phyloP scores from a whole-genome alignment of 2,888 invertebrate species.

The Schizotus pectinicornis region DNA sequence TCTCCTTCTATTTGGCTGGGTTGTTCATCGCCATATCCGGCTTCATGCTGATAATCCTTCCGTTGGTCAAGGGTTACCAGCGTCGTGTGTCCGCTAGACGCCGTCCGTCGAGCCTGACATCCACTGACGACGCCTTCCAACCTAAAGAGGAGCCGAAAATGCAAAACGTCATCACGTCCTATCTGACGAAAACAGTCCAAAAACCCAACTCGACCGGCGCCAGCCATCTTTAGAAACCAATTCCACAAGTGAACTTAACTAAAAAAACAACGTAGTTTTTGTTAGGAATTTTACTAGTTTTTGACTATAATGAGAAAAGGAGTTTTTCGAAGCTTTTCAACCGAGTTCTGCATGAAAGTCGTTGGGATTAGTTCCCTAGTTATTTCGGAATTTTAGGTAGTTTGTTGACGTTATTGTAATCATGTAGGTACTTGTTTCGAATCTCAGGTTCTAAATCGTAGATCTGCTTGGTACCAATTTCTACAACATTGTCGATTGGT shows the following conservation, averaged over 20 bases:
- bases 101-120: slow-evolving; percentile 46
- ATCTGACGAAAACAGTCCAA: slow-evolving; percentile 43
- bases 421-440: slow-evolving; percentile 12
- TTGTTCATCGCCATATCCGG: slow-evolving; percentile 81
- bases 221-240: slow-evolving; percentile 41
- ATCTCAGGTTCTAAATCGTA: slow-evolving; percentile 25
- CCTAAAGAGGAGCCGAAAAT: slow-evolving; percentile 38
- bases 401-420: slow-evolving; percentile 4
- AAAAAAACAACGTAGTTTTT: slow-evolving; percentile 24
- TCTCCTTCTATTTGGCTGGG: slow-evolving; percentile 83
- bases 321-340: slow-evolving; percentile 15
- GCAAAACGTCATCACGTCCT: slow-evolving; percentile 44
- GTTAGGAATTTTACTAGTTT: slow-evolving; percentile 22
- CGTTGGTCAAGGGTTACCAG: slow-evolving; percentile 51
- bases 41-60: slow-evolving; percentile 62
- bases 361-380: slow-evolving; percentile 1
- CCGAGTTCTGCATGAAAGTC: slow-evolving; percentile 15
- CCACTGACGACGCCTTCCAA: slow-evolving; percentile 29
- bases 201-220: slow-evolving; percentile 33
- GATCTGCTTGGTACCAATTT: slow-evolving; percentile 5
- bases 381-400: neutral
- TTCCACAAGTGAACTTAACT: slow-evolving; percentile 42
- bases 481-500: neutral
- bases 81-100: slow-evolving; percentile 43
- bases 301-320: neutral